phyloP scores from a whole-genome alignment of 2,888 invertebrate genomes.

The Pollenia angustigena region DNA sequence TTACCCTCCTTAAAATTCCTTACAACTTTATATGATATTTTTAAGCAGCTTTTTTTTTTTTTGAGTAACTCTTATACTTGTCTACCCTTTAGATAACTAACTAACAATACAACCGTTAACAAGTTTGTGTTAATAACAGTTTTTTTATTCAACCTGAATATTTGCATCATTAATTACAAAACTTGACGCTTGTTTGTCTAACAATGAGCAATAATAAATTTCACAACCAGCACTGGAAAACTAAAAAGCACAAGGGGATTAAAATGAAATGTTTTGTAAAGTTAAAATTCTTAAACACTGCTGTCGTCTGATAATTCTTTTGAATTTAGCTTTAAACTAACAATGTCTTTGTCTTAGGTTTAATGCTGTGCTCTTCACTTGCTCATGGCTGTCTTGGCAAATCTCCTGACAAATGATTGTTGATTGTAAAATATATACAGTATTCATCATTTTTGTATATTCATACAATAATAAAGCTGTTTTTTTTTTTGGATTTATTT shows the following conservation, averaged over 20 bases:
- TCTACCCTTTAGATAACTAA: background rate
- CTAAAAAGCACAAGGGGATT: background rate
- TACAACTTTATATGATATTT: background rate
- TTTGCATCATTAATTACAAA: conserved; percentile 35
- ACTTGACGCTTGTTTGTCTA: conserved; percentile 34
- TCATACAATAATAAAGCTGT: conserved; percentile 6
- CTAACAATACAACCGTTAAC: conserved; percentile 17
- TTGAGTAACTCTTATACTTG: background rate
- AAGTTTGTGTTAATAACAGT: conserved; percentile 4
- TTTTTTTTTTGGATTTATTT: background rate
- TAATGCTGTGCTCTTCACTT: background rate
- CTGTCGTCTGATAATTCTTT: too few species aligned
- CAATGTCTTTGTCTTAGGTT: background rate
- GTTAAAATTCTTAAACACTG: too few species aligned
- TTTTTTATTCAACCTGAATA: conserved; percentile 26
- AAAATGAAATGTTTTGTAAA: too few species aligned
- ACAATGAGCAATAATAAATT: background rate
- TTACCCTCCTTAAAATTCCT: background rate
- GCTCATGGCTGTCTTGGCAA: background rate
- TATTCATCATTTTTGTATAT: conserved; percentile 37
- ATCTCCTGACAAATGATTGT: conserved; percentile 56
- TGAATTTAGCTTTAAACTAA: too few species aligned
- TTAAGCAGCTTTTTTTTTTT: background rate
- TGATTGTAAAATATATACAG: conserved; percentile 30
- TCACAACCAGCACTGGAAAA: background rate